These are phyloP conservation scores for Drosophila parvula DNA, from an alignment of 1,140 invertebrate genomes.

Conservation along the genomic window DNA sequence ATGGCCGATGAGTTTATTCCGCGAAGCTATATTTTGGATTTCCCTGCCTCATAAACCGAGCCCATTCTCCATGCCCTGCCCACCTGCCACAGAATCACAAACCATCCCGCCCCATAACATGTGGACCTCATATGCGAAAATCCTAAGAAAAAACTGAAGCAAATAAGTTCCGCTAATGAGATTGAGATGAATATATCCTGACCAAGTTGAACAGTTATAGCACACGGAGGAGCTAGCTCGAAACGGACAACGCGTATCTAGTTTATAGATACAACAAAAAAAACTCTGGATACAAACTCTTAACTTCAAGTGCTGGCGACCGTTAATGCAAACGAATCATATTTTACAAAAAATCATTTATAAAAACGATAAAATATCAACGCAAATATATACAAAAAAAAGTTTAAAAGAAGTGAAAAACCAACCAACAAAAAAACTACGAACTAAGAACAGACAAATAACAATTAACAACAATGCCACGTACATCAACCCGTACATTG, in stretches of 20 bases:
- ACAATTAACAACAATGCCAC: constrained; percentile 53
- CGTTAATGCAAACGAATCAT: constrained; percentile 75
- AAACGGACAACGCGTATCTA: constrained; percentile 30
- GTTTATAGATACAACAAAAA: constrained; percentile 23
- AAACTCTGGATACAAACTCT: constrained; percentile 18
- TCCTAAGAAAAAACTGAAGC: constrained; percentile 43
- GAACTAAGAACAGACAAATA: constrained; percentile 43
- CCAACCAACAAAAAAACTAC: constrained; percentile 15
- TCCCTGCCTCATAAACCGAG: constrained; percentile 68
- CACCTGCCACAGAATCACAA: constrained; percentile 36
- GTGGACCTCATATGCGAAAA: constrained; percentile 54
- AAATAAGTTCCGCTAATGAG: constrained; percentile 41
- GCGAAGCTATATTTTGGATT: constrained; percentile 70
- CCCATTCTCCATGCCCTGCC: constrained; percentile 11
- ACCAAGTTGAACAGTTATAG: constrained; percentile 35
- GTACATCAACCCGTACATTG: constrained; percentile 50
- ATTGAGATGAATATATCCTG: constrained; percentile 39
- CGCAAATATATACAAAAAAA: constrained; percentile 43
- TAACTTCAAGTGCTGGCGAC: constrained; percentile 54
- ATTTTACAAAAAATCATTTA: constrained; percentile 37
- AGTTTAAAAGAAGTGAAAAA: constrained; percentile 26
- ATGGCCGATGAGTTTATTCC: constrained; percentile 92
- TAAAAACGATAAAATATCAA: constrained; percentile 37
- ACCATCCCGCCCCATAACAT: constrained; percentile 50
- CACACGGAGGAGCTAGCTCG: constrained; percentile 36